Evolutionary conservation across 35 echinoderm and acorn worm genomes (phyloP).

Genomic region (Lytechinus pictus): DNA sequence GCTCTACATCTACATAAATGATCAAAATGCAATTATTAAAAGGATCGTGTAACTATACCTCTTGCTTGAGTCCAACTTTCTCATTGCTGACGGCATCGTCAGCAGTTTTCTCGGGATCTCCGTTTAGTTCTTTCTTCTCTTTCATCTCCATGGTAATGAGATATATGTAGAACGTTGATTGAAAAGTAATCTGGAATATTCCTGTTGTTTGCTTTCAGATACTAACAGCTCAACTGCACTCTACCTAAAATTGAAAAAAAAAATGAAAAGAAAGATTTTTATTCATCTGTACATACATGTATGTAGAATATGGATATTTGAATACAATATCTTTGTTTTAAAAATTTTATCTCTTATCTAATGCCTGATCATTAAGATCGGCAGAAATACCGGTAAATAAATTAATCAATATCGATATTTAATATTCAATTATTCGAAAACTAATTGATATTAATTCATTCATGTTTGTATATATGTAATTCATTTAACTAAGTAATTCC

Average conservation of each 20-base stretch:
- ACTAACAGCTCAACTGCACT: not conserved
- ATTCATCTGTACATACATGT: not conserved
- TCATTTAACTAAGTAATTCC: too few species aligned
- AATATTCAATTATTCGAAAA: too few species aligned
- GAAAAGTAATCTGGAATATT: not conserved
- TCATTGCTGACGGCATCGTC: not conserved
- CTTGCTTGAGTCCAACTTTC: conserved; percentile 15
- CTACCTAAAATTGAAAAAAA: not conserved
- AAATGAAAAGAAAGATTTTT: not conserved
- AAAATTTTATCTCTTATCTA: too few species aligned
- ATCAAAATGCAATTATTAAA: not conserved
- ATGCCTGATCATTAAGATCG: too few species aligned
- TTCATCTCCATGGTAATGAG: conserved; percentile 29
- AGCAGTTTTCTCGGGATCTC: not conserved
- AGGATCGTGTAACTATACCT: not conserved
- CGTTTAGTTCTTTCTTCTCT: conserved; percentile 26
- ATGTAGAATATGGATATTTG: too few species aligned
- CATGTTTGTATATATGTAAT: too few species aligned
- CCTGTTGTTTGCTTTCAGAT: not conserved
- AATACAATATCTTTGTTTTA: too few species aligned
- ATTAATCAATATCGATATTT: too few species aligned
- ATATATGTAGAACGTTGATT: conserved; percentile 17
- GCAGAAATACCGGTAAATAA: too few species aligned
- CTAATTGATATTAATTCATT: too few species aligned
- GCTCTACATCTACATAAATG: too few species aligned